A percentile compares a stretch with the other conserved stretches of the same genome.
Conservation (phyloP, 2,113 vertebrate species). For the Callopanchax toddi region DNA sequence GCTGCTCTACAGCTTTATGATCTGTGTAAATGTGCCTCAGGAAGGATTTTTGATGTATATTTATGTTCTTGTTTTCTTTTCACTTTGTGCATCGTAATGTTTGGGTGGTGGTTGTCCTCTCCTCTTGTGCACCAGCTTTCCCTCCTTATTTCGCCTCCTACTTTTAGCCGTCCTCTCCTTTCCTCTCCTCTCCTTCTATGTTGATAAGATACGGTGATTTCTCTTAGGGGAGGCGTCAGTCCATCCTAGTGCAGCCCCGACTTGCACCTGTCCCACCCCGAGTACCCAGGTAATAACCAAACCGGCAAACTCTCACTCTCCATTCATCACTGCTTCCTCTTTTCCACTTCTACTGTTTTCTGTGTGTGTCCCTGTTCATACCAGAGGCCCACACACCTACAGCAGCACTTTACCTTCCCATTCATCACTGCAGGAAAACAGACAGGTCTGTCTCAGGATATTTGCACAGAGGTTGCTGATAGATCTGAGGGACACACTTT, state of each 20-base stretch:
- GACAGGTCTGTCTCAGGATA: conserved; percentile 30
- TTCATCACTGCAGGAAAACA: conserved; percentile 8
- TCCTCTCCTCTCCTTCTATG: conserved; percentile 69
- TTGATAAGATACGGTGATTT: conserved; percentile 89
- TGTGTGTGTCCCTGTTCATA: conserved; percentile 69
- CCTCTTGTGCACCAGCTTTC: conserved; percentile 41
- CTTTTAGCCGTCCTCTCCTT: conserved; percentile 32
- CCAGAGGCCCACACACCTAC: conserved; percentile 44
- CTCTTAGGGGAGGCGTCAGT: conserved; percentile 87
- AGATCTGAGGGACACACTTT: neutral
- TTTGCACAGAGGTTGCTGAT: conserved; percentile 13
- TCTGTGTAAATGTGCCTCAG: conserved; percentile 21
- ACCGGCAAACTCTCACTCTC: conserved; percentile 71
- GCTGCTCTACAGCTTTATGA: conserved; percentile 42
- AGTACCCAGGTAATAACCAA: conserved; percentile 83
- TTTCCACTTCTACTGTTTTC: conserved; percentile 59
- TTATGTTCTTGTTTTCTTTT: conserved; percentile 49
- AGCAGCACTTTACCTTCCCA: conserved; percentile 17
- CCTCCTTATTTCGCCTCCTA: conserved; percentile 35
- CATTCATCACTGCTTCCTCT: conserved; percentile 67
- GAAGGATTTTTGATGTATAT: conserved; percentile 39
- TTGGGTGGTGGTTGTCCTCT: conserved; percentile 44
- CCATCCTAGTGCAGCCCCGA: conserved; percentile 87
- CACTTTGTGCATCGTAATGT: conserved; percentile 39
- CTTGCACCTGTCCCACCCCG: conserved; percentile 83